Evolutionary conservation across 2,888 invertebrate genomes (phyloP), one percentile per base, ranked within the genome.

Genomic region (Dichetophora obliterata): DNA sequence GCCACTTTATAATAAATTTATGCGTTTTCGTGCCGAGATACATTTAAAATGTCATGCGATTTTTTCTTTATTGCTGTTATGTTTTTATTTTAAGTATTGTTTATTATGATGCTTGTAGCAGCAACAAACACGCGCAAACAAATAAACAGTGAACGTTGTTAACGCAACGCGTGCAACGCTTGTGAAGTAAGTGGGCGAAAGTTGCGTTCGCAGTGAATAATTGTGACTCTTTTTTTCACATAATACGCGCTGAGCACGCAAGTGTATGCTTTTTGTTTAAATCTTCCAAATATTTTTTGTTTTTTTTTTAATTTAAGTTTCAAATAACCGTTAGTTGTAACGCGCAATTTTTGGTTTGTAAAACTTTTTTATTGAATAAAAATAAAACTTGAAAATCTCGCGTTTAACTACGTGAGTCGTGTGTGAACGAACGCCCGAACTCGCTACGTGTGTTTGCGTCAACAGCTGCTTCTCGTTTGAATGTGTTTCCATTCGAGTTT

Each of bases 391-490:
- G 24, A 59, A 59, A 75, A 75, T 75, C 54, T 52, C 75, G 57
- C 68, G 68, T 75, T 34, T 37, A 63, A 76, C 63, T 77, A 73
- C 57, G 63, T 43, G 52, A 71, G 34, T 65, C 4, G 11, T 43
- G 66, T 48, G 52, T 63, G n/a, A n/a, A 69, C 76, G 74, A 74
- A 70, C 78, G 77, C 76, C 71, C 70, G 57, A 69, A 43, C 65
- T 52, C 50, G 22, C 72, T 61, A 70, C 54, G 79, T 82, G 82
- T 79, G 80, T 79, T 80, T 82, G 81, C 82, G 80, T 81, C 80
- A 80, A 82, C 82, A 82, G 83, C 82, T 78, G 81, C 80, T 80
- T 78, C 82, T 82, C 83, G 79, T 83, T 83, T 83, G 81, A 82
- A 77, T 59, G 68, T 52, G 48, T 50, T 73, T 48, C n/a, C 59